Evolutionary conservation across 2,888 invertebrate genomes (phyloP).

Genomic region (Heliconius aoede): DNA sequence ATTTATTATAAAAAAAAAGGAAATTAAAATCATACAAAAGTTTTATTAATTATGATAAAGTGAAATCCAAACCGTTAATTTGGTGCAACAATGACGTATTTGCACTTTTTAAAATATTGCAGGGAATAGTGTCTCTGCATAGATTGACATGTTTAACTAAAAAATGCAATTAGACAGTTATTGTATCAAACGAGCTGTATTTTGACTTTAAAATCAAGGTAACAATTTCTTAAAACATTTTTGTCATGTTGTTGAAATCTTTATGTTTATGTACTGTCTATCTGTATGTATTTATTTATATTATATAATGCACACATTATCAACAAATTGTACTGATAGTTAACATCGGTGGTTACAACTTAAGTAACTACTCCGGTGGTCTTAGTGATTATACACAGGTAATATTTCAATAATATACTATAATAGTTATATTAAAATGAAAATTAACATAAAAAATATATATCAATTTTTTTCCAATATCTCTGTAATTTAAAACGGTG

Average conservation of each 20-base stretch:
- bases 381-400: neutral
- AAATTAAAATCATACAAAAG: conserved; percentile 9
- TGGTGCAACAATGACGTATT: no score
- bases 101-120: no score
- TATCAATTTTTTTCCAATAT: neutral
- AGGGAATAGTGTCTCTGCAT: no score
- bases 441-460: neutral
- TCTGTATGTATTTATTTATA: no score
- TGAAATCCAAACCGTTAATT: neutral
- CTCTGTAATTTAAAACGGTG: neutral
- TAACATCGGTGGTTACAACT: conserved; percentile 35
- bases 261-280: no score
- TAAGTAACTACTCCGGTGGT: conserved; percentile 33
- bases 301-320: neutral
- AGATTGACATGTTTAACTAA: no score
- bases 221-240: no score
- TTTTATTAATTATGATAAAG: conserved; percentile 10
- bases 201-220: no score
- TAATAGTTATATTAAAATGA: conserved; percentile 12
- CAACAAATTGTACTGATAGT: conserved; percentile 14
- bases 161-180: no score
- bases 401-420: conserved; percentile 6
- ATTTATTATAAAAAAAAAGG: conserved; percentile 8
- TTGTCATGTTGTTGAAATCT: no score
- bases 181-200: no score